Evolutionary conservation across 1,140 invertebrate genomes (phyloP).

Genomic region (Berghia stephanieae): DNA sequence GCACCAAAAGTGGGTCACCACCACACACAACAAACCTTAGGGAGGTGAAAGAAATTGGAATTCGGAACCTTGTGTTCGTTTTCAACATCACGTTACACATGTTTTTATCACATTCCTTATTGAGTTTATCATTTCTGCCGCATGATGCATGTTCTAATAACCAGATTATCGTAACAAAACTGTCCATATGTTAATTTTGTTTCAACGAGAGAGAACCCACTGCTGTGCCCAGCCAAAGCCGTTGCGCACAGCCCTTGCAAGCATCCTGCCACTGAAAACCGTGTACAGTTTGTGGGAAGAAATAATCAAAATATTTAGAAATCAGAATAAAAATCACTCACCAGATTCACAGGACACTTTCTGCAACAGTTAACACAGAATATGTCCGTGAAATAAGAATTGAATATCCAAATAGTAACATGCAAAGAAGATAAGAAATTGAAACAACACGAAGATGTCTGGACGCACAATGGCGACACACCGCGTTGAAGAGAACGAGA

Average conservation of each 20-base stretch:
- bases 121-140: not conserved
- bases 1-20: constrained; percentile 24
- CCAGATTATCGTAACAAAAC: not conserved
- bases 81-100: too few species aligned
- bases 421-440: not conserved
- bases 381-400: constrained; percentile 14
- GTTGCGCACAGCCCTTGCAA: not conserved
- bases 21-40: constrained; percentile 37
- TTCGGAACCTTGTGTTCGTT: too few species aligned
- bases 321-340: constrained; percentile 9
- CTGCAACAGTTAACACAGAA: not conserved
- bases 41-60: too few species aligned
- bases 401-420: not conserved
- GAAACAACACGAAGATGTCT: constrained; percentile 17
- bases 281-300: too few species aligned
- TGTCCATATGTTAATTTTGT: not conserved
- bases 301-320: constrained; percentile 26
- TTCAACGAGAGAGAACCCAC: not conserved
- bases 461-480: constrained; percentile 35
- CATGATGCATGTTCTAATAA: not conserved
- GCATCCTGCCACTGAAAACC: constrained; percentile 8
- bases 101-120: too few species aligned
- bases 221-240: constrained; percentile 5
- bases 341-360: constrained; percentile 16
- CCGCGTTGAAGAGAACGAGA: constrained; percentile 30